Evolutionary conservation across 2,888 invertebrate species (phyloP), one percentile per base, ranked within the genome.

Genomic region (Gari tellinella): DNA sequence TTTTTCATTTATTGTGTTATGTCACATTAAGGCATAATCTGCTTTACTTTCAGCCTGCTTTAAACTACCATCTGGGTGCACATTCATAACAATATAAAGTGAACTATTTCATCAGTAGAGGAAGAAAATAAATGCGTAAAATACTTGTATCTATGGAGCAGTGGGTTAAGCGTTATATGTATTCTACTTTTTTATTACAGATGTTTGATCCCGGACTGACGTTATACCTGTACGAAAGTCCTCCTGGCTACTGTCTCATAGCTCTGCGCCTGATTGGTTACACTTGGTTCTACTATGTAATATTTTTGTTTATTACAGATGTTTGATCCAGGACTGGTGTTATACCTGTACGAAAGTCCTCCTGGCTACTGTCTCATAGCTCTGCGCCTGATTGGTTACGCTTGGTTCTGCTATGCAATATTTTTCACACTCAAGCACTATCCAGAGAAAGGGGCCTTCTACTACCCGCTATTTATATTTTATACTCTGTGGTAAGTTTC

Each of bases 131-230:
- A n/a, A n/a, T n/a, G n/a, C n/a, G n/a, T n/a, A n/a, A n/a, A n/a
- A n/a, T n/a, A n/a, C n/a, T n/a, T n/a, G n/a, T n/a, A n/a, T n/a
- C n/a, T n/a, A n/a, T n/a, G n/a, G n/a, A n/a, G n/a, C n/a, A n/a
- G n/a, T n/a, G n/a, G n/a, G n/a, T n/a, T n/a, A n/a, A n/a, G n/a
- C n/a, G n/a, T n/a, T n/a, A 4, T 31, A 7, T 31, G 31, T 31
- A 38, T 43, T 15, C 43, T 10, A 5, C 19, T 21, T n/a, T 10
- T 43, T 7, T 26, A 10, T 73, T 85, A 0, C 91, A 96, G 96
- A 94, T 95, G 0, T 97, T 97, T 90, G 98, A 98, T 92, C 97
- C 97, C 0, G 98, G 97, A 1, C 94, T 96, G 91, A 97, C 98
- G 0, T 91, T 97, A 14, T 97, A 98, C 89, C 91, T 97, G 1